A percentile compares a stretch with the other conserved stretches of the same genome.
Evolutionary conservation across 2,888 invertebrate species (phyloP).

Genomic region (Zygogramma bicolorata): DNA sequence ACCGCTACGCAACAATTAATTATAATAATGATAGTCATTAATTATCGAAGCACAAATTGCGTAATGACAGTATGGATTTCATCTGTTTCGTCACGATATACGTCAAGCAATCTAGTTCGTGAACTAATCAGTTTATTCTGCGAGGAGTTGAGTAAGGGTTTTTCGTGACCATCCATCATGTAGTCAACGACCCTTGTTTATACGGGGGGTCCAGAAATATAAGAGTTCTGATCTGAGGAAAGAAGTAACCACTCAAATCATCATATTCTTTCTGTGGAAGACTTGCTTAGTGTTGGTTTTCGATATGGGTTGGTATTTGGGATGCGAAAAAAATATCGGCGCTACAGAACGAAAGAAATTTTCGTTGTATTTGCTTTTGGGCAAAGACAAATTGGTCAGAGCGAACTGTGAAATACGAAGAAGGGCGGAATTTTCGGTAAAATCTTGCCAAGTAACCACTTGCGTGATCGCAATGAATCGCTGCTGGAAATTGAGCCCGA

Average conservation of each 20-base stretch:
- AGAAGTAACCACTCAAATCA: neutral
- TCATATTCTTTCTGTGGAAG: too few species aligned
- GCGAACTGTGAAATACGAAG: too few species aligned
- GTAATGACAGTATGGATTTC: slow-evolving; percentile 6
- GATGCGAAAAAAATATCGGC: too few species aligned
- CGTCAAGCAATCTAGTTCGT: neutral
- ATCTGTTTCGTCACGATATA: neutral
- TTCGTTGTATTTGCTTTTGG: too few species aligned
- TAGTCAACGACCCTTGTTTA: neutral
- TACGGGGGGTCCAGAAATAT: neutral
- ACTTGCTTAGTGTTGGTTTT: too few species aligned
- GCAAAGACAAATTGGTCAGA: too few species aligned
- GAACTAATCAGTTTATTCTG: neutral
- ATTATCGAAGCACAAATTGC: slow-evolving; percentile 17
- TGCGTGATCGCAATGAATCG: too few species aligned
- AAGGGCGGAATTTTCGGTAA: too few species aligned
- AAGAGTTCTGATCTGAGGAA: neutral
- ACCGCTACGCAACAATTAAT: slow-evolving; percentile 14
- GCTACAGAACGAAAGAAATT: too few species aligned
- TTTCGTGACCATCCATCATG: neutral
- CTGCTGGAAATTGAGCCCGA: too few species aligned
- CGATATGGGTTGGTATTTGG: too few species aligned
- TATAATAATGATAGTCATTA: slow-evolving; percentile 11
- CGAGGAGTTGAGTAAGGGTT: neutral
- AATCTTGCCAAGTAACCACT: too few species aligned